Percentiles rank a stretch among this genome's conserved stretches.
Evolutionary conservation across 1,140 invertebrate species (phyloP).

Genomic region (Drosophila aff.): DNA sequence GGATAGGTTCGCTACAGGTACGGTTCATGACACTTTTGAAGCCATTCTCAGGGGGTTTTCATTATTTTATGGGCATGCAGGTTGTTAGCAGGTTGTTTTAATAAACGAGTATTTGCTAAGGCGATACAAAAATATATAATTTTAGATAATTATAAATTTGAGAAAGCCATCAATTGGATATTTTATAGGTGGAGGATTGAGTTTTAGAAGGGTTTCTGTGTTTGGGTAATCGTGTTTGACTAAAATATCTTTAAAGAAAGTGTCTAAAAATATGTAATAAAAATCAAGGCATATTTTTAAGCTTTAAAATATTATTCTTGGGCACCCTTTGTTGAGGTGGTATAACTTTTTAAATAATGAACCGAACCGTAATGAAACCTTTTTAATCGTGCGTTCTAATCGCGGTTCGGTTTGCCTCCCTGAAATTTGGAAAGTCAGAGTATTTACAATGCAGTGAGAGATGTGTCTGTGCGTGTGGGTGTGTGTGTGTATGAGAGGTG

Average conservation of each 20-base stretch:
- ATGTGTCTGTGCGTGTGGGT: slow-evolving; percentile 6
- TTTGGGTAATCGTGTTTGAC: background rate
- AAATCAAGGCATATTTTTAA: background rate
- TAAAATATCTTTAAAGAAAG: background rate
- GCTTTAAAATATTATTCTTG: background rate
- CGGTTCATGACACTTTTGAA: slow-evolving; percentile 13
- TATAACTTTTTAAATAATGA: background rate
- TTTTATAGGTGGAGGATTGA: background rate
- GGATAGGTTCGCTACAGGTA: slow-evolving; percentile 18
- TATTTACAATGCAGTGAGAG: slow-evolving; percentile 39
- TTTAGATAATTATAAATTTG: background rate
- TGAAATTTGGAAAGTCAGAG: slow-evolving; percentile 1
- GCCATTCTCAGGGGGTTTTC: slow-evolving; percentile 13
- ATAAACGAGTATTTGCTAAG: slow-evolving; percentile 30
- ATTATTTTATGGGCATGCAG: slow-evolving; percentile 18
- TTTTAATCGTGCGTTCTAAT: background rate
- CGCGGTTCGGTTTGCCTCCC: slow-evolving; percentile 27
- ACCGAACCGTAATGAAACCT: slow-evolving; percentile 1
- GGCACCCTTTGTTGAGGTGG: background rate
- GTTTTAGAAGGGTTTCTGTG: background rate
- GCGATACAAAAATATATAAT: slow-evolving; percentile 27
- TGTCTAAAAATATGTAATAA: background rate
- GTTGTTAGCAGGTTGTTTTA: slow-evolving; percentile 22
- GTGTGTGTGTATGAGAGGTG: slow-evolving; percentile 27
- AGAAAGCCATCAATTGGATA: background rate